Evolutionary conservation across 2,888 invertebrate species (phyloP).

Genomic region (Epinotia ramella): DNA sequence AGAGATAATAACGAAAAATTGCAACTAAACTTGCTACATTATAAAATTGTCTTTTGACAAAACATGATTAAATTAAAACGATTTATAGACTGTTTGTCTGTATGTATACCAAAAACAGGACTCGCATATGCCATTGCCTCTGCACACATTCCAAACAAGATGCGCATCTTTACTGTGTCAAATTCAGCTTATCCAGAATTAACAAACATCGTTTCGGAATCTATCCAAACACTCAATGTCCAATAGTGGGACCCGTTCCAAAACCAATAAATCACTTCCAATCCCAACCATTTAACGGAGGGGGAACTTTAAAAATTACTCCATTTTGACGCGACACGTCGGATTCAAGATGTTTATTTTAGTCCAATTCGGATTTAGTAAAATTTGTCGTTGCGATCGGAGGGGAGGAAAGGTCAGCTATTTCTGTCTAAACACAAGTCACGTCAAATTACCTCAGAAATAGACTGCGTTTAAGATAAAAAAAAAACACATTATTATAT

Average conservation of each 20-base stretch:
- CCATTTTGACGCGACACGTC: conserved; percentile 67
- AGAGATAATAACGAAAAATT: too few species aligned
- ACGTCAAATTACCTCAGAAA: conserved; percentile 37
- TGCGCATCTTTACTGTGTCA: conserved; percentile 9
- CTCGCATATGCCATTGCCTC: not conserved
- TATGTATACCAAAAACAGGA: too few species aligned
- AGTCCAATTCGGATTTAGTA: conserved; percentile 57
- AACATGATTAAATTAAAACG: too few species aligned
- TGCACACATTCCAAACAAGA: not conserved
- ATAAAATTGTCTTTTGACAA: too few species aligned
- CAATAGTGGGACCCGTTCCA: conserved; percentile 17
- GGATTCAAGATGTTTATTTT: conserved; percentile 64
- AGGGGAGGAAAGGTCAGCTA: conserved; percentile 43
- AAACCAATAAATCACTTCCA: conserved; percentile 70
- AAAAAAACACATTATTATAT: not conserved
- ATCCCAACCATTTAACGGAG: conserved; percentile 70
- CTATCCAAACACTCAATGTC: conserved; percentile 19
- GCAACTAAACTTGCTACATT: too few species aligned
- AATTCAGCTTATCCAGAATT: conserved; percentile 18
- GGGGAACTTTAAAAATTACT: conserved; percentile 73
- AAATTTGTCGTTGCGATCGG: conserved; percentile 53
- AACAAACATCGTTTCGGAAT: conserved; percentile 14
- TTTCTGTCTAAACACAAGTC: conserved; percentile 41
- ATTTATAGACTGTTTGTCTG: too few species aligned
- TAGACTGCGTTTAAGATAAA: conserved; percentile 1